These are phyloP conservation scores for Larimichthys polyactis DNA, from an alignment of 2,113 vertebrate genomes.

Conservation along the genomic window DNA sequence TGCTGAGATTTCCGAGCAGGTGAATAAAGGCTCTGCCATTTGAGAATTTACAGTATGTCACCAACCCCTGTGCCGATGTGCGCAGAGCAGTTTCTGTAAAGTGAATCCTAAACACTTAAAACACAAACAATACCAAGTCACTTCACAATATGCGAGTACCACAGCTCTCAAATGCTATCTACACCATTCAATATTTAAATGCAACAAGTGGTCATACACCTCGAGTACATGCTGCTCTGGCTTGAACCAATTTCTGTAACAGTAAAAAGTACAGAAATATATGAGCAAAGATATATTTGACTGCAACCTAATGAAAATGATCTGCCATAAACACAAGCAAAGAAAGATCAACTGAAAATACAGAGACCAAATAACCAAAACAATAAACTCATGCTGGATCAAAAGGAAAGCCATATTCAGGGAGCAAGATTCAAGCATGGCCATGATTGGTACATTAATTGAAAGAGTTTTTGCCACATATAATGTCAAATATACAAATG, in stretches of 20 bases:
- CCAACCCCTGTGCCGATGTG: neutral
- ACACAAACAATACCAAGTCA: neutral
- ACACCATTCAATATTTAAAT: neutral
- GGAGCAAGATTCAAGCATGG: neutral
- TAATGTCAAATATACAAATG: constrained; percentile 8
- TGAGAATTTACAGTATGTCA: neutral
- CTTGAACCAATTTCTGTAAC: neutral
- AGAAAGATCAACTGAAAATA: neutral
- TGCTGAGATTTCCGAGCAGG: neutral
- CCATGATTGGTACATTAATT: neutral
- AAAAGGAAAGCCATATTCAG: constrained; percentile 6
- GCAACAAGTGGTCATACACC: neutral
- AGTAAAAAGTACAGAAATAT: neutral
- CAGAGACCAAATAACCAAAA: neutral
- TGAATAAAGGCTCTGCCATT: neutral
- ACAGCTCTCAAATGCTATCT: neutral
- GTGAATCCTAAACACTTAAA: neutral
- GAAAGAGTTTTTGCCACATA: neutral
- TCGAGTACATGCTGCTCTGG: neutral
- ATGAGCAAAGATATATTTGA: neutral
- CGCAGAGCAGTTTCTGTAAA: neutral
- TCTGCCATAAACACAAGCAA: neutral
- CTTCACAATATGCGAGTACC: neutral
- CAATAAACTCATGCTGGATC: neutral
- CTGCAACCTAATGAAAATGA: neutral